A percentile compares a stretch with the other conserved stretches of the same genome.
Evolutionary conservation across 2,888 invertebrate species (phyloP).

Genomic region (Troides aeacus): DNA sequence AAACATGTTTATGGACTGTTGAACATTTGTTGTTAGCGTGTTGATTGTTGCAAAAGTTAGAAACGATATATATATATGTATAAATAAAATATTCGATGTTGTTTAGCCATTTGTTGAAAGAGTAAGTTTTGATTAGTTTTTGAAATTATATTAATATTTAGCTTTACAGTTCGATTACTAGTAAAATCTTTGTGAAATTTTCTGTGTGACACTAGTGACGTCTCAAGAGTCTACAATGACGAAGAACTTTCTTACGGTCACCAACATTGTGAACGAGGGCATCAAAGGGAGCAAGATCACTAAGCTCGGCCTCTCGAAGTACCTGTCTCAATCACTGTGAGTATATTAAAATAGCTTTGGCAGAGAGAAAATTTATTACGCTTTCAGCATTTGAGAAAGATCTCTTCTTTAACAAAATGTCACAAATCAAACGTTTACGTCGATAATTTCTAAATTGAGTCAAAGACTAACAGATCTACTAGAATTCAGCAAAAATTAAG

Average conservation of each 20-base stretch:
- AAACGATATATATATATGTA: no score
- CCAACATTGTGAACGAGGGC: slow-evolving; percentile 85
- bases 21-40: slow-evolving; percentile 53
- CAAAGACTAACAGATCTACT: no score
- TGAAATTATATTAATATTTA: slow-evolving; percentile 29
- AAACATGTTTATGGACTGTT: slow-evolving; percentile 32
- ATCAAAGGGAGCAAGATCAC: slow-evolving; percentile 87
- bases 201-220: slow-evolving; percentile 59
- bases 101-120: slow-evolving; percentile 61
- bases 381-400: no score
- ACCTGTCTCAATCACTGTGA: slow-evolving; percentile 89
- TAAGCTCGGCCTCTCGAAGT: slow-evolving; percentile 86
- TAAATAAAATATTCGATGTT: slow-evolving; percentile 65
- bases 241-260: slow-evolving; percentile 81
- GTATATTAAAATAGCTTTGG: slow-evolving; percentile 51
- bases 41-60: slow-evolving; percentile 60
- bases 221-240: slow-evolving; percentile 75
- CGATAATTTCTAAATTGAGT: no score
- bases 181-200: slow-evolving; percentile 37
- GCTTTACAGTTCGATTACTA: slow-evolving; percentile 26
- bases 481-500: no score
- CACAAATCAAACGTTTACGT: no score
- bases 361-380: no score
- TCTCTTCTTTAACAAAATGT: no score
- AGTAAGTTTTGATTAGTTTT: slow-evolving; percentile 55